Evolutionary conservation across 1,140 invertebrate genomes (phyloP).

Genomic region (Drosophila willistoni): DNA sequence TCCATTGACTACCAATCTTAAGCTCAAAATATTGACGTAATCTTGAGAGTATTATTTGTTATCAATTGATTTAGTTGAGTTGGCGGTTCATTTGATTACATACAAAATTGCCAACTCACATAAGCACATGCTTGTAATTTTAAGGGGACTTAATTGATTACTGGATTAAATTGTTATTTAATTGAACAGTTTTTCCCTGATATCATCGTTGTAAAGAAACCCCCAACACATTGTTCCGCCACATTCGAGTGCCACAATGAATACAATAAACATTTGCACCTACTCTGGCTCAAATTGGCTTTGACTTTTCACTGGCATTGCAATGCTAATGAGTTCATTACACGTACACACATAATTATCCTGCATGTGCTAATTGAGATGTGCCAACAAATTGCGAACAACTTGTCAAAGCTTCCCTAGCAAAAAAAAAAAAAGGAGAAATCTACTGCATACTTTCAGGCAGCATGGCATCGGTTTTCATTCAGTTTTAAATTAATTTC

Average conservation of each 20-base stretch:
- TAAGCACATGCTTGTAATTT: slow-evolving; percentile 34
- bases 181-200: slow-evolving; percentile 24
- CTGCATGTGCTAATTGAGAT: slow-evolving; percentile 43
- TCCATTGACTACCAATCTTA: slow-evolving; percentile 1
- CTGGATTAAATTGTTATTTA: slow-evolving; percentile 42
- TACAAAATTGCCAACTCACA: background rate
- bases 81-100: slow-evolving; percentile 7
- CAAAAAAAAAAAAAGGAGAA: background rate
- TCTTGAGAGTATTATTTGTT: background rate
- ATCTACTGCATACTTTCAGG: slow-evolving; percentile 45
- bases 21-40: background rate
- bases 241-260: slow-evolving; percentile 31
- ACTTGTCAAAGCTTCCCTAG: slow-evolving; percentile 12
- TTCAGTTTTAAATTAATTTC: slow-evolving; percentile 30
- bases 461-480: slow-evolving; percentile 16
- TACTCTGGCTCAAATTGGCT: background rate
- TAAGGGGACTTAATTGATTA: slow-evolving; percentile 33
- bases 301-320: background rate
- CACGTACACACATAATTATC: slow-evolving; percentile 9
- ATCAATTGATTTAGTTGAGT: slow-evolving; percentile 21
- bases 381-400: slow-evolving; percentile 21
- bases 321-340: slow-evolving; percentile 11
- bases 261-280: slow-evolving; percentile 21
- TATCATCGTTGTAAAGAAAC: background rate
- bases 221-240: background rate